A percentile compares a stretch with the other conserved stretches of the same genome.
phyloP scores from a whole-genome alignment of 2,888 invertebrate genomes.

The Phragmatobia fuliginosa region DNA sequence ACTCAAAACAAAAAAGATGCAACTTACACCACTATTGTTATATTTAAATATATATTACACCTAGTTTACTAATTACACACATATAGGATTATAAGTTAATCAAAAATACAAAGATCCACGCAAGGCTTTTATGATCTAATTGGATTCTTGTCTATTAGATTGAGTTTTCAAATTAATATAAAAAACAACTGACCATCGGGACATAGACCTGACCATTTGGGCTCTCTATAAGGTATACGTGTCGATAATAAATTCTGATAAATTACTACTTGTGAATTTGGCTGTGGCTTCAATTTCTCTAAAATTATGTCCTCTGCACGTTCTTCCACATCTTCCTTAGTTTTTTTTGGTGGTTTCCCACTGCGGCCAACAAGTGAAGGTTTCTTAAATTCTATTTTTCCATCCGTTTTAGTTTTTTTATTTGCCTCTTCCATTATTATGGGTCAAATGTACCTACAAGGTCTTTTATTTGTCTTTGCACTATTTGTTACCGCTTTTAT shows the following conservation, averaged over 20 bases:
- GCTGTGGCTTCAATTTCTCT: too few species aligned
- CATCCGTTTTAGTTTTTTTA: conserved; percentile 51
- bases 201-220: conserved; percentile 92
- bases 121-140: neutral
- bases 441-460: conserved; percentile 36
- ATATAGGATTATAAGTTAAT: neutral
- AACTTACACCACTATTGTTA: neutral
- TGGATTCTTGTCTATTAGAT: neutral
- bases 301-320: conserved; percentile 45
- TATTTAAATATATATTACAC: neutral
- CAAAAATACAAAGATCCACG: neutral
- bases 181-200: conserved; percentile 64
- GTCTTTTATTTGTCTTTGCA: neutral
- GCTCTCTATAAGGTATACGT: conserved; percentile 91
- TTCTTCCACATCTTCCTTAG: conserved; percentile 57
- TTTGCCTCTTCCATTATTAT: conserved; percentile 49
- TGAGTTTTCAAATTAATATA: neutral
- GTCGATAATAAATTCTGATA: conserved; percentile 70
- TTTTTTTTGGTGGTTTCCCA: conserved; percentile 83
- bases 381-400: conserved; percentile 81
- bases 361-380: conserved; percentile 84
- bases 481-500: neutral
- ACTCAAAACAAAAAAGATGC: neutral
- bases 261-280: too few species aligned
- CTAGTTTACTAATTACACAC: too few species aligned